phyloP scores from a whole-genome alignment of 2,888 invertebrate species.

The Meandrusa payeni region DNA sequence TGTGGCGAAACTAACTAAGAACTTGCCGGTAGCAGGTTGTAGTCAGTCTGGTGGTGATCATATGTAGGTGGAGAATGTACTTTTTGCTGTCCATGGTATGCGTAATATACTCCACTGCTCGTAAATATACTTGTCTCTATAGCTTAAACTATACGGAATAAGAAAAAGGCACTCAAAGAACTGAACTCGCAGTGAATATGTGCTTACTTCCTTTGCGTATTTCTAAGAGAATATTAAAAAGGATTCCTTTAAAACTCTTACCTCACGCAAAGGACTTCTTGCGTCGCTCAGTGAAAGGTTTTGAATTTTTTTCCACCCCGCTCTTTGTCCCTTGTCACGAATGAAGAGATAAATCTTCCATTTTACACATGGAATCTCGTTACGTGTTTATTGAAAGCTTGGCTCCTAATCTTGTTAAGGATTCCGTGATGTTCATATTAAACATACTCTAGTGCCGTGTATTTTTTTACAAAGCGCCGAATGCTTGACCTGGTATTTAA shows the following conservation, averaged over 20 bases:
- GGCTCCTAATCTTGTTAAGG: slow-evolving; percentile 45
- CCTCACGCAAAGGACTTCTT: slow-evolving; percentile 48
- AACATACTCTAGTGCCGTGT: slow-evolving; percentile 13
- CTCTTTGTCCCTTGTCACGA: slow-evolving; percentile 40
- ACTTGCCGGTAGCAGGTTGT: no score
- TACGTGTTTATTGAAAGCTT: slow-evolving; percentile 61
- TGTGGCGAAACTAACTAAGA: no score
- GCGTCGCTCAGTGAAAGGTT: slow-evolving; percentile 60
- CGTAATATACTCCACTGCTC: no score
- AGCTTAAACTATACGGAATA: no score
- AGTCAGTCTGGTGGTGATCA: no score
- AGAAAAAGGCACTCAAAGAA: slow-evolving; percentile 5
- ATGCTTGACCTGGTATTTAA: no score
- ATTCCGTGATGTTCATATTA: slow-evolving; percentile 36
- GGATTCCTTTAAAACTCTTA: slow-evolving; percentile 56
- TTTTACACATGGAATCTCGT: slow-evolving; percentile 58
- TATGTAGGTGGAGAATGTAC: no score
- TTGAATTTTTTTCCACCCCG: slow-evolving; percentile 62
- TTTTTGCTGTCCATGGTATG: no score
- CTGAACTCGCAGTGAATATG: slow-evolving; percentile 21
- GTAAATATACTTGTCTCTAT: no score
- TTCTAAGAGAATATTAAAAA: slow-evolving; percentile 49
- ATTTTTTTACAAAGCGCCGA: no score
- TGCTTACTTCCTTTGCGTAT: slow-evolving; percentile 41
- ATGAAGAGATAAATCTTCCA: slow-evolving; percentile 60